Percentiles rank a stretch among this genome's conserved stretches.
Conservation (phyloP, 2,797 vertebrate species). For the Acridotheres tristis region DNA sequence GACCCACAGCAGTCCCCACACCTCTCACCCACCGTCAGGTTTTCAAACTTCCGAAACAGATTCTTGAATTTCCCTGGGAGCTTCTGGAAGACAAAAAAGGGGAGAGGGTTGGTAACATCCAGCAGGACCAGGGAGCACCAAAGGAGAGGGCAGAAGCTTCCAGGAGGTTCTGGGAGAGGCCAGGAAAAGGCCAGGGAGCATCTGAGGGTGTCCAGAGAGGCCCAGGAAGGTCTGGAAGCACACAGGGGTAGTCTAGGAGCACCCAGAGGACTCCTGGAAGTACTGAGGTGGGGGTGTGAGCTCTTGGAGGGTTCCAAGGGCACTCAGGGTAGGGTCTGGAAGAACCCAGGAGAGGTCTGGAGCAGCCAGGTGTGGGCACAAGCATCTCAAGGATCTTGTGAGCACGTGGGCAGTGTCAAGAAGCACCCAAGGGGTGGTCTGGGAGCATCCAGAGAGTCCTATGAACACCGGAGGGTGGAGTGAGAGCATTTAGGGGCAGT, state of each 20-base stretch:
- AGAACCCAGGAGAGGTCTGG: neutral
- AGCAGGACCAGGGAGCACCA: neutral
- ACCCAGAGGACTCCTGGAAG: neutral
- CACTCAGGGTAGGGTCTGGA: no score
- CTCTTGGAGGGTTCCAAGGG: neutral
- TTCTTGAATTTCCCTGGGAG: slow-evolving; percentile 96
- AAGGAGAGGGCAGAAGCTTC: neutral
- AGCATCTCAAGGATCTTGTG: neutral
- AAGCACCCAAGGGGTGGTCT: neutral
- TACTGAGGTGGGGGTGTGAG: neutral
- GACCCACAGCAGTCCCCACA: accelerated
- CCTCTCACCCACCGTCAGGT: slow-evolving; percentile 86
- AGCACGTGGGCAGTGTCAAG: neutral
- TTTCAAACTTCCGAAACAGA: slow-evolving; percentile 94
- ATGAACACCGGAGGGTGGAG: neutral
- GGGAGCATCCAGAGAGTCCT: neutral
- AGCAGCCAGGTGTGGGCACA: neutral
- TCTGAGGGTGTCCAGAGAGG: no score
- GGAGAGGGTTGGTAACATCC: neutral
- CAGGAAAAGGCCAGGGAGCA: neutral
- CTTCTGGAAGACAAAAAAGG: slow-evolving; percentile 76
- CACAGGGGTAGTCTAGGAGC: neutral
- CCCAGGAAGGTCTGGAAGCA: neutral
- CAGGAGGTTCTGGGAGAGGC: neutral
- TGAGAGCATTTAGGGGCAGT: neutral